Percentiles rank a stretch among this genome's conserved stretches.
phyloP scores from a whole-genome alignment of 2,888 invertebrate genomes.

The Campoletis raptor region DNA sequence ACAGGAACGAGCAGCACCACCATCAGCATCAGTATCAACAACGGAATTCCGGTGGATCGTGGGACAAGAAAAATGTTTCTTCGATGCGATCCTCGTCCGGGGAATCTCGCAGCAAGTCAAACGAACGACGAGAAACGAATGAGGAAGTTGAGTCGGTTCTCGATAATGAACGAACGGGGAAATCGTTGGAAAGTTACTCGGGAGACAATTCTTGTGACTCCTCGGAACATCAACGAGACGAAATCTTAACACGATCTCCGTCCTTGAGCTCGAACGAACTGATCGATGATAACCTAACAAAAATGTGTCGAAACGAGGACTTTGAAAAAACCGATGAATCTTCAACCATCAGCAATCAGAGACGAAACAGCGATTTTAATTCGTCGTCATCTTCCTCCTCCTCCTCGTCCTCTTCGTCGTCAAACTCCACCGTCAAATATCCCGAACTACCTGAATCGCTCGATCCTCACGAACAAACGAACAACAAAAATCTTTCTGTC shows the following conservation, averaged over 20 bases:
- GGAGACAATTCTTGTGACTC: background rate
- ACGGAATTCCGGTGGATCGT: conserved; percentile 23
- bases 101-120: conserved; percentile 39
- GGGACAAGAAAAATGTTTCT: conserved; percentile 37
- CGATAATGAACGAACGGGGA: background rate
- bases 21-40: background rate
- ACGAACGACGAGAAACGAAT: conserved; percentile 7
- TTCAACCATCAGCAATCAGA: background rate
- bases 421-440: conserved; percentile 11
- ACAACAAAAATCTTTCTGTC: conserved; percentile 88
- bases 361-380: conserved; percentile 22
- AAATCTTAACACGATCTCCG: conserved; percentile 12
- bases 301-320: background rate
- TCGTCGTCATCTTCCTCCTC: conserved; percentile 7
- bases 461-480: conserved; percentile 85
- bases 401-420: background rate
- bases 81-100: conserved; percentile 30
- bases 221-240: background rate
- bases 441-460: conserved; percentile 15
- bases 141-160: background rate
- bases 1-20: conserved; percentile 24
- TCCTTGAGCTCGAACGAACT: conserved; percentile 41
- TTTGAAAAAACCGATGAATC: conserved; percentile 3
- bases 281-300: background rate
- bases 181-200: background rate